These are phyloP conservation scores for Nesometra sesokonis DNA, from an alignment of 35 echinoderm and acorn worm genomes.

Conservation along the genomic window DNA sequence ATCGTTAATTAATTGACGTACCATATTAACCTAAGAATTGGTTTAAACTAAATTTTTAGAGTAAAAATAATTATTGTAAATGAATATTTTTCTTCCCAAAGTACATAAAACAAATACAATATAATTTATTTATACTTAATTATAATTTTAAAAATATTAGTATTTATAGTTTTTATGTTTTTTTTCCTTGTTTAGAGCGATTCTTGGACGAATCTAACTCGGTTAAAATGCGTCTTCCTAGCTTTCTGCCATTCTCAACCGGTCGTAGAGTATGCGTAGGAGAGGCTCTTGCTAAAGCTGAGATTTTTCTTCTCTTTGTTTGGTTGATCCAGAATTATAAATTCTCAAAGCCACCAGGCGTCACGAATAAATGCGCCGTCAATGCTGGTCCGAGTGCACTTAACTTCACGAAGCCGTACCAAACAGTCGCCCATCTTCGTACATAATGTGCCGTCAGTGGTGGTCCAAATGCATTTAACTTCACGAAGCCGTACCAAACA, in stretches of 20 bases:
- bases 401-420: not conserved
- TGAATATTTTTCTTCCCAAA: too few species aligned
- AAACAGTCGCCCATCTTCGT: not conserved
- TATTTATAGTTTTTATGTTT: too few species aligned
- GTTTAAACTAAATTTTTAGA: too few species aligned
- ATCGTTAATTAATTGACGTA: too few species aligned
- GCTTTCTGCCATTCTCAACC: constrained; percentile 45
- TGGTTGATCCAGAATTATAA: constrained; percentile 53
- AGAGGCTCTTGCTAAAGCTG: constrained; percentile 58
- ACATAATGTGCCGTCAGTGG: not conserved
- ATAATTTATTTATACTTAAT: too few species aligned
- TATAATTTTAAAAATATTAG: too few species aligned
- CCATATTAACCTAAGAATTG: too few species aligned
- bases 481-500: not conserved
- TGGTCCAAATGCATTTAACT: not conserved
- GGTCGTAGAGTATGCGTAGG: constrained; percentile 61
- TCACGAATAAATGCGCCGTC: not conserved
- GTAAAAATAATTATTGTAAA: too few species aligned
- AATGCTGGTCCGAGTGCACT: not conserved
- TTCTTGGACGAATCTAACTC: constrained; percentile 52
- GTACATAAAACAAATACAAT: too few species aligned
- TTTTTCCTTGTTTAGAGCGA: constrained; percentile 30
- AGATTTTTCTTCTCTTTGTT: constrained; percentile 50
- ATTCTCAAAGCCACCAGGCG: constrained; percentile 31
- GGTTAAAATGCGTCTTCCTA: constrained; percentile 9